Conservation (phyloP, 2,797 vertebrate genomes). For the Malacoctenus gilli region DNA sequence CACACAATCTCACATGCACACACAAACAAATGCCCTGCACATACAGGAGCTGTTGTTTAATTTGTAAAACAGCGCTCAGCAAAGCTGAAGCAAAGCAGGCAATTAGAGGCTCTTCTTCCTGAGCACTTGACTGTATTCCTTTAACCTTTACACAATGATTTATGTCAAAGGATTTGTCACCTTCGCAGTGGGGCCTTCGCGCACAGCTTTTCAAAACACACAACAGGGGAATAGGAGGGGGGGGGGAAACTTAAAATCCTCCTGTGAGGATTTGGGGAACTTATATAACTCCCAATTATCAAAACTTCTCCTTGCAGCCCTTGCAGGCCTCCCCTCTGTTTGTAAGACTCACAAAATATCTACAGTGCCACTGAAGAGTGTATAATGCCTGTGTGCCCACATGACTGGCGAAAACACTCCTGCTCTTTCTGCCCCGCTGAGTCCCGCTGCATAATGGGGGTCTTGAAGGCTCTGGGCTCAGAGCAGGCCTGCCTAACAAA, state of each 20-base stretch:
- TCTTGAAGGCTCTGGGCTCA: slow-evolving; percentile 85
- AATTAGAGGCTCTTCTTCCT: slow-evolving; percentile 82
- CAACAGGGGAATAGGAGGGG: slow-evolving; percentile 67
- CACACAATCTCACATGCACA: slow-evolving; percentile 28
- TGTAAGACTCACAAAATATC: slow-evolving; percentile 85
- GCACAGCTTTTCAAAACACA: slow-evolving; percentile 82
- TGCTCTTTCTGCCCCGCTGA: slow-evolving; percentile 87
- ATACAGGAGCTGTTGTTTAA: slow-evolving; percentile 71
- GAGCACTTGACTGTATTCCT: slow-evolving; percentile 81
- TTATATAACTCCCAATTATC: slow-evolving; percentile 89
- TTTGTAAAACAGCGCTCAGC: slow-evolving; percentile 78
- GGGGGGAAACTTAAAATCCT: slow-evolving; percentile 77
- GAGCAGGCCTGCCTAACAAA: slow-evolving; percentile 85
- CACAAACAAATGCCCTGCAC: slow-evolving; percentile 46
- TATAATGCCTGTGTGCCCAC: slow-evolving; percentile 87
- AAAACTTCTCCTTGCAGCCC: slow-evolving; percentile 82
- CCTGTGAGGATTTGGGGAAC: slow-evolving; percentile 84
- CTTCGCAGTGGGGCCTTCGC: slow-evolving; percentile 80
- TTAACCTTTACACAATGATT: slow-evolving; percentile 83
- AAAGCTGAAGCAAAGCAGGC: slow-evolving; percentile 77
- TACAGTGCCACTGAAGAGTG: slow-evolving; percentile 84
- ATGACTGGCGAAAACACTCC: slow-evolving; percentile 86
- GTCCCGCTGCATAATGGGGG: slow-evolving; percentile 86
- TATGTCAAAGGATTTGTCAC: slow-evolving; percentile 87
- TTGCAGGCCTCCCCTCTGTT: slow-evolving; percentile 79